Percentiles rank a stretch among this genome's conserved stretches.
Evolutionary conservation across 1,140 invertebrate species (phyloP).

Genomic region (Drosophila kurseongensis): DNA sequence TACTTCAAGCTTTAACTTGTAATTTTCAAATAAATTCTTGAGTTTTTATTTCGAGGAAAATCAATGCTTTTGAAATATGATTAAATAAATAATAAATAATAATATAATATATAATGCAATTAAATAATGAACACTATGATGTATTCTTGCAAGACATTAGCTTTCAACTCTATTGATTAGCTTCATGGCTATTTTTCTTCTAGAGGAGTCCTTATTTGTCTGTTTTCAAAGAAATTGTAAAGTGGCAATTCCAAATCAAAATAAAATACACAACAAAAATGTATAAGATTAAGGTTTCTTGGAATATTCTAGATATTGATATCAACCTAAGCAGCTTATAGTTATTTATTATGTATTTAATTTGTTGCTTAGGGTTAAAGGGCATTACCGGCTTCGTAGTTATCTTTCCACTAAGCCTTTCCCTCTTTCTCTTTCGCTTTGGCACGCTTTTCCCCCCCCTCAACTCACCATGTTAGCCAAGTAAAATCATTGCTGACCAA

Average conservation of each 20-base stretch:
- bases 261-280: neutral
- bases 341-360: too few relatives aligned
- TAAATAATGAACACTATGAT: too few relatives aligned
- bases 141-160: too few relatives aligned
- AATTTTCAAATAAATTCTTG: slow-evolving; percentile 68
- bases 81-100: too few relatives aligned
- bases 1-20: slow-evolving; percentile 65
- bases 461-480: slow-evolving; percentile 37
- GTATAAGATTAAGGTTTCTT: too few relatives aligned
- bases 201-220: too few relatives aligned
- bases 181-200: too few relatives aligned
- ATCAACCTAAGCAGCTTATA: too few relatives aligned
- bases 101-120: too few relatives aligned
- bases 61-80: too few relatives aligned
- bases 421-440: slow-evolving; percentile 11
- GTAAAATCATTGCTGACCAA: slow-evolving; percentile 51
- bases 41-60: slow-evolving; percentile 41
- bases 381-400: neutral
- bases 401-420: neutral
- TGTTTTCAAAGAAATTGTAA: neutral
- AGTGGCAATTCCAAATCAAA: neutral
- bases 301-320: too few relatives aligned
- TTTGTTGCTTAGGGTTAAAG: neutral
- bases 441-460: slow-evolving; percentile 40
- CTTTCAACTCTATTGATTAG: too few relatives aligned